phyloP scores from a whole-genome alignment of 2,888 invertebrate genomes.

The Cyclophora punctaria region DNA sequence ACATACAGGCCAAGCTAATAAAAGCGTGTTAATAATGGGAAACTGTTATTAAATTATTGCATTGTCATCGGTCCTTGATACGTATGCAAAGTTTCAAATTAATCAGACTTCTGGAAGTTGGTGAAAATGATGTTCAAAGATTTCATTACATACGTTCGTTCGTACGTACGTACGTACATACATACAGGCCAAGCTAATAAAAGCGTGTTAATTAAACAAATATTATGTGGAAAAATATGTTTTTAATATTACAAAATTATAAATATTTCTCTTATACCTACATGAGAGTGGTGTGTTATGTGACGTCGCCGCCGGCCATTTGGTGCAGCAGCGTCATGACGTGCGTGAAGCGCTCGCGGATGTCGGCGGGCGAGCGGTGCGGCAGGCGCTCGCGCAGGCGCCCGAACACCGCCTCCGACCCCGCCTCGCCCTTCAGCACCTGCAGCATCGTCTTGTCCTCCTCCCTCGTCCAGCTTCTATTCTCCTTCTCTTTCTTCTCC shows the following conservation, averaged over 20 bases:
- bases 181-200: too few relatives aligned
- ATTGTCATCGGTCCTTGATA: too few relatives aligned
- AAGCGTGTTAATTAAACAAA: neutral
- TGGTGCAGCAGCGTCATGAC: conserved; percentile 79
- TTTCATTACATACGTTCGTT: too few relatives aligned
- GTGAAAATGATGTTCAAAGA: too few relatives aligned
- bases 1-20: too few relatives aligned
- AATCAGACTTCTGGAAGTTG: too few relatives aligned
- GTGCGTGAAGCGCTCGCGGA: conserved; percentile 76
- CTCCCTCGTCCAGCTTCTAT: conserved; percentile 81
- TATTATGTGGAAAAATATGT: conserved; percentile 22
- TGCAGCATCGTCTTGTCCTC: conserved; percentile 88
- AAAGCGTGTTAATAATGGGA: too few relatives aligned
- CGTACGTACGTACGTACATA: too few relatives aligned
- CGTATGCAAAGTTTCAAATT: too few relatives aligned
- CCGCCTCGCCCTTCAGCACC: conserved; percentile 80
- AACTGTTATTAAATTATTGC: too few relatives aligned
- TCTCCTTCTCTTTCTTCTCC: conserved; percentile 33
- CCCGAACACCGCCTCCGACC: conserved; percentile 78
- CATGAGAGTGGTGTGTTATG: conserved; percentile 41
- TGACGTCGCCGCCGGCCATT: conserved; percentile 70
- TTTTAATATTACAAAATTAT: conserved; percentile 59
- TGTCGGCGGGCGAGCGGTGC: conserved; percentile 72
- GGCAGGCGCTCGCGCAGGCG: conserved; percentile 72
- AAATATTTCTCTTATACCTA: conserved; percentile 45